A percentile compares a stretch with the other conserved stretches of the same genome.
Conservation (phyloP, 1,140 invertebrate genomes). For the Scaptomyza montana region DNA sequence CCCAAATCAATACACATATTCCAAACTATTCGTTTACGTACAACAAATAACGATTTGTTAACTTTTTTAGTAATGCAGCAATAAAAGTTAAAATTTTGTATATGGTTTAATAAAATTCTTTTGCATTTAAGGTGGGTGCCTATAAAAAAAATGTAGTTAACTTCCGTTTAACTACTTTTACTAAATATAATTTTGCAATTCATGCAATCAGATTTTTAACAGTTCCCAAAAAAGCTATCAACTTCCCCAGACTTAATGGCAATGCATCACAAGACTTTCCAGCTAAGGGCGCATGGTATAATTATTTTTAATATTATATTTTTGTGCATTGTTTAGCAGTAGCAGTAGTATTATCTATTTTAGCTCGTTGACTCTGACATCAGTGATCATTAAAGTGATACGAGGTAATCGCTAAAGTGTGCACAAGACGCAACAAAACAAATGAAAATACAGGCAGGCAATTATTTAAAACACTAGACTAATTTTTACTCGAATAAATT, state of each 20-base stretch:
- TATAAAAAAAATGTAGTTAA: no score
- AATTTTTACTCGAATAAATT: neutral
- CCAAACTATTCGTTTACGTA: constrained; percentile 59
- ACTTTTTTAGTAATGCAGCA: constrained; percentile 37
- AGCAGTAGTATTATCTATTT: neutral
- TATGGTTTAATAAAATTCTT: no score
- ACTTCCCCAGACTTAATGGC: no score
- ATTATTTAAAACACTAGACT: constrained; percentile 1
- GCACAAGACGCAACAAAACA: neutral
- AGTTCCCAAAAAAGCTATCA: no score
- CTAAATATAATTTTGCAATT: no score
- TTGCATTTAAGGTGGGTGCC: no score
- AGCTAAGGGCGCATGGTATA: no score
- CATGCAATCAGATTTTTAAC: no score
- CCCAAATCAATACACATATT: constrained; percentile 68
- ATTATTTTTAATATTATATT: no score
- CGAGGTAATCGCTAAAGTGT: constrained; percentile 3
- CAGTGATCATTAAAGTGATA: constrained; percentile 22
- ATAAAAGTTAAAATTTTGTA: constrained; percentile 7
- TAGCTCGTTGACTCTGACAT: constrained; percentile 5
- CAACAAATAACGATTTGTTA: constrained; percentile 58
- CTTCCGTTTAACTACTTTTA: no score
- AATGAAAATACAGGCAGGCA: neutral
- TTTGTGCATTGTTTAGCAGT: no score
- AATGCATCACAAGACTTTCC: no score